A percentile compares a stretch with the other conserved stretches of the same genome.
These are phyloP conservation scores for Poeciliopsis presidionis DNA, from an alignment of 2,797 vertebrate species.

Conservation along the genomic window DNA sequence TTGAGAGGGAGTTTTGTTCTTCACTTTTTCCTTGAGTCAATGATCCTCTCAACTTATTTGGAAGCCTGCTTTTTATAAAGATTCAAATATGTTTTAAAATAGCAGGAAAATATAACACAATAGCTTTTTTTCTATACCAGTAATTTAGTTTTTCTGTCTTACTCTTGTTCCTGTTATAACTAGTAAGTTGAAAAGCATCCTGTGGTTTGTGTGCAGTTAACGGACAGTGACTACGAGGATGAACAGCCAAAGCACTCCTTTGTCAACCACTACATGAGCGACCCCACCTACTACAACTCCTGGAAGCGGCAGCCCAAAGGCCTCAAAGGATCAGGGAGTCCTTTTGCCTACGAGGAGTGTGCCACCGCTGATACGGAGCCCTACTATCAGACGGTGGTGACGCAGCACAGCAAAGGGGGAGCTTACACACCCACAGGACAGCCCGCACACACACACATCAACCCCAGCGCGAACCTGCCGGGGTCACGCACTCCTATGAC, in stretches of 20 bases:
- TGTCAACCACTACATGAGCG: constrained; percentile 98
- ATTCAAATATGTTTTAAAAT: neutral
- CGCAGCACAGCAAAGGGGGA: constrained; percentile 93
- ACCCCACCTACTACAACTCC: constrained; percentile 95
- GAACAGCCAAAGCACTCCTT: constrained; percentile 94
- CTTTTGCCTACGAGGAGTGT: constrained; percentile 90
- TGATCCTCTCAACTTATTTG: neutral
- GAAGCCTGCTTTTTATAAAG: neutral
- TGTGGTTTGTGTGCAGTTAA: constrained; percentile 75
- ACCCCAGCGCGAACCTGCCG: constrained; percentile 78
- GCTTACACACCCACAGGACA: constrained; percentile 90
- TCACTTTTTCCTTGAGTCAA: neutral
- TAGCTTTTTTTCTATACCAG: neutral
- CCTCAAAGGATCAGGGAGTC: constrained; percentile 76
- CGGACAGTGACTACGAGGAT: constrained; percentile 94
- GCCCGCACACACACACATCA: constrained; percentile 75
- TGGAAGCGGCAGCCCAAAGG: constrained; percentile 95
- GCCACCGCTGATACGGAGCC: constrained; percentile 84
- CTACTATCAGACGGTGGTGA: constrained; percentile 94
- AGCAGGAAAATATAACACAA: neutral
- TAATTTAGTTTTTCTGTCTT: neutral
- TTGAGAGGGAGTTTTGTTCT: neutral
- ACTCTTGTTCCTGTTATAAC: neutral
- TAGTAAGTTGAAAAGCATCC: constrained; percentile 1
- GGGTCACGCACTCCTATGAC: constrained; percentile 93